Percentiles rank a stretch among this genome's conserved stretches.
Conservation (phyloP, 1,140 invertebrate species). For the Papilio polytes region DNA sequence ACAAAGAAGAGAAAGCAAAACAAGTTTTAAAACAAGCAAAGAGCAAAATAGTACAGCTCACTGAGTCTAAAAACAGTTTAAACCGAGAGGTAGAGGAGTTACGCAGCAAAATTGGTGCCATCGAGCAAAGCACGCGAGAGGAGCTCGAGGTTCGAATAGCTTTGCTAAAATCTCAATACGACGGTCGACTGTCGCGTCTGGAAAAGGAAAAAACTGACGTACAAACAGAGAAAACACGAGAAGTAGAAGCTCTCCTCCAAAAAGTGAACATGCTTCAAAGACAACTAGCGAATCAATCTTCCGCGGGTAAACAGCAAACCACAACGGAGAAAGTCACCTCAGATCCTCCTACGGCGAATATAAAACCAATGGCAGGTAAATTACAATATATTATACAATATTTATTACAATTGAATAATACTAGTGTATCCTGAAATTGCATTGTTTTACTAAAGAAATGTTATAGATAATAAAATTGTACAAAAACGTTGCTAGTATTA, state of each 20-base stretch:
- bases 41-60: constrained; percentile 88
- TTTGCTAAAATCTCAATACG: constrained; percentile 89
- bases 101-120: constrained; percentile 84
- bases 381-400: constrained; percentile 45
- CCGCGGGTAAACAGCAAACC: constrained; percentile 87
- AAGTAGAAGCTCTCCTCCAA: constrained; percentile 90
- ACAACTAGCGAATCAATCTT: constrained; percentile 89
- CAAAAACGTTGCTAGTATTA: background rate
- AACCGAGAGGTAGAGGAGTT: constrained; percentile 86
- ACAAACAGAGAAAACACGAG: constrained; percentile 86
- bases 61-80: constrained; percentile 86
- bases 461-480: background rate
- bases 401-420: constrained; percentile 10
- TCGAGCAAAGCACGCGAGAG: constrained; percentile 79
- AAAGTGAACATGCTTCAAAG: constrained; percentile 90
- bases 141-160: constrained; percentile 86
- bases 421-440: background rate
- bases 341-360: constrained; percentile 95
- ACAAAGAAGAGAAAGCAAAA: constrained; percentile 90
- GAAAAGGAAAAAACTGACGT: constrained; percentile 91
- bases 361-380: constrained; percentile 95
- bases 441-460: background rate
- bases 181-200: constrained; percentile 87
- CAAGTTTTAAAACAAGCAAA: constrained; percentile 89
- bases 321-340: constrained; percentile 87